A percentile compares a stretch with the other conserved stretches of the same genome.
Evolutionary conservation across 1,140 invertebrate genomes (phyloP).

Genomic region (Mya arenaria): DNA sequence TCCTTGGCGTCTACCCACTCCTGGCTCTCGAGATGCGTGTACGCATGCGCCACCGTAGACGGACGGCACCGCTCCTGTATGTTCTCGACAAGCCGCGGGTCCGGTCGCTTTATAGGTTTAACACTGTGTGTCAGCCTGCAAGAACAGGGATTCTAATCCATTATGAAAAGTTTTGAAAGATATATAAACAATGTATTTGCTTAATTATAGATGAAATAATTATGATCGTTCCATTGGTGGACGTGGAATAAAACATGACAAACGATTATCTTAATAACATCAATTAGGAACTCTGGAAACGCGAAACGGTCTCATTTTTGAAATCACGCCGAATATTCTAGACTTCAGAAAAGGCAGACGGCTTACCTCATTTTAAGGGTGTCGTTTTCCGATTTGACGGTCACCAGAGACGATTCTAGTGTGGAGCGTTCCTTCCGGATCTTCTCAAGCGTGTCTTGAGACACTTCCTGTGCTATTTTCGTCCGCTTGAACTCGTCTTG

Average conservation of each 20-base stretch:
- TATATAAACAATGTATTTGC: too few species aligned
- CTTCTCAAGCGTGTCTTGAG: constrained; percentile 72
- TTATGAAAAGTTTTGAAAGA: too few species aligned
- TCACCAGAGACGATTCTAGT: constrained; percentile 66
- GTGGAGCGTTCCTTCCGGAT: constrained; percentile 69
- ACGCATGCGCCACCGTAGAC: constrained; percentile 70
- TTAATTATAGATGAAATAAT: too few species aligned
- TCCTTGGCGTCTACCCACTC: constrained; percentile 77
- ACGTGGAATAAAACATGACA: too few species aligned
- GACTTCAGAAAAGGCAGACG: not conserved
- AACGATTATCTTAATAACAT: too few species aligned
- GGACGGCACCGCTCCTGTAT: constrained; percentile 76
- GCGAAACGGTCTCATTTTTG: too few species aligned
- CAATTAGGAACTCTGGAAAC: too few species aligned
- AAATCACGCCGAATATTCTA: too few species aligned
- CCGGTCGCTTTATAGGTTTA: constrained; percentile 60
- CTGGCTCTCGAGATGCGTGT: constrained; percentile 73
- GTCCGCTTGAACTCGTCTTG: constrained; percentile 75
- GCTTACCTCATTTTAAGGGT: constrained; percentile 71
- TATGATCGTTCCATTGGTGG: not conserved
- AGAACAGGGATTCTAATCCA: too few species aligned
- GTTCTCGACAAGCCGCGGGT: constrained; percentile 72
- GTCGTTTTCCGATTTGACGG: constrained; percentile 71
- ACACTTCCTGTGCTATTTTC: constrained; percentile 70
- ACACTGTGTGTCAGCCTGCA: constrained; percentile 64